Percentiles rank a stretch among this genome's conserved stretches.
Evolutionary conservation across 2,113 vertebrate species (phyloP).

Genomic region (Pseudonaja textilis): DNA sequence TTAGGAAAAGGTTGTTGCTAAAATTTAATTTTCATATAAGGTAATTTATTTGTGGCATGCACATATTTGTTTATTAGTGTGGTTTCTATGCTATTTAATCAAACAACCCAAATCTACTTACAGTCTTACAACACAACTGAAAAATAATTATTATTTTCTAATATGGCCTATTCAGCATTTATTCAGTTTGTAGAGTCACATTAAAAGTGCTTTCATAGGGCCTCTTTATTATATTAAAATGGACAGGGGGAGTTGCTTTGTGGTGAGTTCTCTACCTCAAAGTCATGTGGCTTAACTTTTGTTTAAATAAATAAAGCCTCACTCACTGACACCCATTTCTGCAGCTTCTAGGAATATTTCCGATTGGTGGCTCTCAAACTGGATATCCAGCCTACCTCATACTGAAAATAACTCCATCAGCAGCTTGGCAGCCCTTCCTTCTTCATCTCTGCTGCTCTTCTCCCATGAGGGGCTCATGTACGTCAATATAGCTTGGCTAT

Average conservation of each 20-base stretch:
- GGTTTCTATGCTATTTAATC: neutral
- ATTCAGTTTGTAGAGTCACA: neutral
- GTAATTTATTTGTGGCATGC: neutral
- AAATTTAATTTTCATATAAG: neutral
- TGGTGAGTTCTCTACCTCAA: neutral
- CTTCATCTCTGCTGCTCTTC: constrained; percentile 78
- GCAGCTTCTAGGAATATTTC: constrained; percentile 88
- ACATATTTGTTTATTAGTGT: neutral
- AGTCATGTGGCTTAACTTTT: neutral
- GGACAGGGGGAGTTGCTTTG: neutral
- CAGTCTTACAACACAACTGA: neutral
- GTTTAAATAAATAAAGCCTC: constrained; percentile 2
- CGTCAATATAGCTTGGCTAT: constrained; percentile 9
- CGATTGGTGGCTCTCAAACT: constrained; percentile 97
- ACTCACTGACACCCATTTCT: constrained; percentile 31
- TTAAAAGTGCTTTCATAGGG: neutral
- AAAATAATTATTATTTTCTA: neutral
- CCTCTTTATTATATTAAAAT: neutral
- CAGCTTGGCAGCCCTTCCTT: constrained; percentile 38
- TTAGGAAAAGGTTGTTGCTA: neutral
- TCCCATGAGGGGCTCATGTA: constrained; percentile 73
- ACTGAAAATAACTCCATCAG: constrained; percentile 59
- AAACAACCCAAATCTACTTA: neutral
- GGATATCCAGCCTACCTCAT: constrained; percentile 83
- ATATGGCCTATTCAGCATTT: neutral